Evolutionary conservation across 2,797 vertebrate species (phyloP).

Genomic region (Gephyroberyx darwinii): DNA sequence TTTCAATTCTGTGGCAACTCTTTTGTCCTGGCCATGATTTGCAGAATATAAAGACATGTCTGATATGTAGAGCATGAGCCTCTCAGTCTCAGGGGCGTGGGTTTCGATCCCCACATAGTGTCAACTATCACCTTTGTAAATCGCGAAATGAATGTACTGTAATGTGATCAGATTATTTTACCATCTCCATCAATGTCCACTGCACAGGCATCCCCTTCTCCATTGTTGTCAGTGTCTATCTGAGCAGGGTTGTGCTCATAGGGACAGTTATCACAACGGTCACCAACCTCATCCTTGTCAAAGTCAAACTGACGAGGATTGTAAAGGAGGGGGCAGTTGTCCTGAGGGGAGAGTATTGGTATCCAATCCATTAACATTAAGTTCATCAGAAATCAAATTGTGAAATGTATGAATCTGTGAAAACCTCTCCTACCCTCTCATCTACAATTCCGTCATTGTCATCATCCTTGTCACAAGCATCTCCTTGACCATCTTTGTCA

Average conservation of each 20-base stretch:
- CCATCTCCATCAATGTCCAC: conserved; percentile 99
- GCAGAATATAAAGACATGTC: neutral
- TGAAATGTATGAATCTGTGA: neutral
- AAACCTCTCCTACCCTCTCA: conserved; percentile 84
- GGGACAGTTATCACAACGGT: conserved; percentile 97
- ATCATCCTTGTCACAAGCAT: conserved; percentile 97
- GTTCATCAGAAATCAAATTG: neutral
- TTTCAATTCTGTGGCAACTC: neutral
- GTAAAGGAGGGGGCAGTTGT: conserved; percentile 96
- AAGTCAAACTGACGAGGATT: conserved; percentile 97
- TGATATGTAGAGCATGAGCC: neutral
- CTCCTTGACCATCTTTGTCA: conserved; percentile 95
- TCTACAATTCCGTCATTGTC: conserved; percentile 95
- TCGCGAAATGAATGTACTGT: neutral
- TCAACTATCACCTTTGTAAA: too few relatives aligned
- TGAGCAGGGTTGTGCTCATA: conserved; percentile 96
- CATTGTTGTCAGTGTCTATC: conserved; percentile 94
- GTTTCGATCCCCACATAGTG: too few relatives aligned
- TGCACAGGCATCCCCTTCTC: conserved; percentile 94
- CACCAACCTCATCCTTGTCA: conserved; percentile 97
- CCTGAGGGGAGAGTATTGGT: conserved; percentile 76
- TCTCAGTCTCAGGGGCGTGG: neutral
- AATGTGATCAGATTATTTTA: conserved; percentile 67
- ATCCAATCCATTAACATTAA: neutral
- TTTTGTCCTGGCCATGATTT: neutral